phyloP scores from a whole-genome alignment of 1,140 invertebrate genomes.

The Dreissena rostriformis region DNA sequence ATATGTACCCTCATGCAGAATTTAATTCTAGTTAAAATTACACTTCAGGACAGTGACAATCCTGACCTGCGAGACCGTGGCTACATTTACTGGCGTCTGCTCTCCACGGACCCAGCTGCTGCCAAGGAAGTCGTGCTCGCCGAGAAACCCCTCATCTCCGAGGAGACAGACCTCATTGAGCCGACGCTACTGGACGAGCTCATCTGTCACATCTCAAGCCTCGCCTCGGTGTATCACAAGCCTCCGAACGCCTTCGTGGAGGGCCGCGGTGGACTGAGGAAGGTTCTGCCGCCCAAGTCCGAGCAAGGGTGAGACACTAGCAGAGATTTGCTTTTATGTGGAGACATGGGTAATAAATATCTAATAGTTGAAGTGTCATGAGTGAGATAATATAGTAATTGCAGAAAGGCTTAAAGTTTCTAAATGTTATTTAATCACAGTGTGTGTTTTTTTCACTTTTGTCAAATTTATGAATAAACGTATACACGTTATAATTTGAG shows the following conservation, averaged over 20 bases:
- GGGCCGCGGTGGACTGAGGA: slow-evolving; percentile 82
- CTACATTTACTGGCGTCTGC: slow-evolving; percentile 99
- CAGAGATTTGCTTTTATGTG: neutral
- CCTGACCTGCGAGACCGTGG: slow-evolving; percentile 99
- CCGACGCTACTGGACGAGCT: slow-evolving; percentile 98
- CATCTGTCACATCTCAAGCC: slow-evolving; percentile 99
- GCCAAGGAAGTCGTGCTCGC: slow-evolving; percentile 99
- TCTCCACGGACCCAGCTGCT: slow-evolving; percentile 99
- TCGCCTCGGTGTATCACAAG: slow-evolving; percentile 99
- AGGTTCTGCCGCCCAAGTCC: slow-evolving; percentile 78
- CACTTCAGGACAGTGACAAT: slow-evolving; percentile 97
- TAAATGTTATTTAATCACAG: too few species aligned
- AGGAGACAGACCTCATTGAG: slow-evolving; percentile 99
- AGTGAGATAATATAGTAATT: neutral
- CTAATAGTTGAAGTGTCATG: neutral
- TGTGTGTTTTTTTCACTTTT: too few species aligned
- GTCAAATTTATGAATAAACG: too few species aligned
- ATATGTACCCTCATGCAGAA: too few species aligned
- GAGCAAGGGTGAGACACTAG: slow-evolving; percentile 69
- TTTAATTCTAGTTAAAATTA: too few species aligned
- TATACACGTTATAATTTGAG: too few species aligned
- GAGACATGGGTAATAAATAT: neutral
- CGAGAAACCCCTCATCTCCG: slow-evolving; percentile 99
- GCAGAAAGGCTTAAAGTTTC: too few species aligned
- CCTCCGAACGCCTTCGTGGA: slow-evolving; percentile 99